phyloP scores from a whole-genome alignment of 2,797 vertebrate species.

The Rhynchotus rufescens region DNA sequence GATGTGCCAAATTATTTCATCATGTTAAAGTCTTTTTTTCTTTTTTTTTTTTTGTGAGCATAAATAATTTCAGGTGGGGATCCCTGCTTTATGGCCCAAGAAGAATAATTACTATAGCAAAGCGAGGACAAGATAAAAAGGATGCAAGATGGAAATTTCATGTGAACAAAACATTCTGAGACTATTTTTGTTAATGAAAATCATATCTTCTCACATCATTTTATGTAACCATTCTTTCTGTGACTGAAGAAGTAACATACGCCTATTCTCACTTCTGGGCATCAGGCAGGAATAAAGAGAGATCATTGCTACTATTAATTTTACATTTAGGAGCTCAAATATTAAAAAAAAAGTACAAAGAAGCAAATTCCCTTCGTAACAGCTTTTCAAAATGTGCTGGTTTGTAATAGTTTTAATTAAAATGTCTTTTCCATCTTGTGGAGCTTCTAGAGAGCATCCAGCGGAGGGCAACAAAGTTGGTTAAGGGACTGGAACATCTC shows the following conservation, averaged over 20 bases:
- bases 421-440: neutral
- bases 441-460: no score
- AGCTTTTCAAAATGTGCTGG: neutral
- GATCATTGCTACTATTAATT: neutral
- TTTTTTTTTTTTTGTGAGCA: neutral
- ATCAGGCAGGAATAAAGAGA: neutral
- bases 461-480: no score
- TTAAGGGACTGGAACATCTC: no score
- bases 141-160: neutral
- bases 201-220: neutral
- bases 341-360: neutral
- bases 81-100: neutral
- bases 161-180: constrained; percentile 13
- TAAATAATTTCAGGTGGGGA: neutral
- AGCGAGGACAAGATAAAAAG: neutral
- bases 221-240: neutral
- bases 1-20: neutral
- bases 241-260: neutral
- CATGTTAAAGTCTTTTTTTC: neutral
- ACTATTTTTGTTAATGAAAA: neutral
- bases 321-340: neutral
- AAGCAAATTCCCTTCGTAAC: neutral
- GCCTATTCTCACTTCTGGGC: neutral
- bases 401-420: constrained; percentile 20
- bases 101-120: neutral